Evolutionary conservation across 2,113 vertebrate species (phyloP).

Genomic region (Hypomesus transpacificus): DNA sequence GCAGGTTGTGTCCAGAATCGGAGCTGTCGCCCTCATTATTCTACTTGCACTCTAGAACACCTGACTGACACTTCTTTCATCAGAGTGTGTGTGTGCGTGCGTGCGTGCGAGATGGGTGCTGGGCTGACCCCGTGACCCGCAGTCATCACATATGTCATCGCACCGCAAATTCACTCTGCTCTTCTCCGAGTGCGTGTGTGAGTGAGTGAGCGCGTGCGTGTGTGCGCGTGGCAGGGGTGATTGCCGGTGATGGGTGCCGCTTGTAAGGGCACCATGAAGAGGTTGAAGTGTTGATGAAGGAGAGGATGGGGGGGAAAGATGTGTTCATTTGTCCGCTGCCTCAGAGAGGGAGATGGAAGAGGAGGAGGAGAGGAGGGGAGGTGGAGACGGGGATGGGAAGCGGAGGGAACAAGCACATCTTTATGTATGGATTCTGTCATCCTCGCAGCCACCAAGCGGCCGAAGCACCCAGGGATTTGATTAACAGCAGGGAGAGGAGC

Average conservation of each 20-base stretch:
- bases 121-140: background rate
- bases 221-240: slow-evolving; percentile 47
- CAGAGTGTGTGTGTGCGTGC: background rate
- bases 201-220: background rate
- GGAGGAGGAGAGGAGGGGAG: slow-evolving; percentile 10
- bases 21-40: background rate
- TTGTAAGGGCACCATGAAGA: slow-evolving; percentile 56
- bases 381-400: background rate
- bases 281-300: slow-evolving; percentile 58
- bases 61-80: background rate
- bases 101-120: background rate
- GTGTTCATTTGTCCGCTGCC: slow-evolving; percentile 64
- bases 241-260: slow-evolving; percentile 59
- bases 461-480: slow-evolving; percentile 52
- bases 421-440: slow-evolving; percentile 62
- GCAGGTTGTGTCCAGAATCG: background rate
- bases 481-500: slow-evolving; percentile 59
- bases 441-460: slow-evolving; percentile 37
- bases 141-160: background rate
- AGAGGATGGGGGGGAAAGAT: slow-evolving; percentile 44
- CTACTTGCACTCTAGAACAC: background rate
- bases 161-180: background rate
- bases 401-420: slow-evolving; percentile 63
- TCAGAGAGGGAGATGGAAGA: slow-evolving; percentile 9
- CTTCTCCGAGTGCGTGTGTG: slow-evolving; percentile 2